phyloP scores from a whole-genome alignment of 2,888 invertebrate genomes.

The Ctenicera cuprea region DNA sequence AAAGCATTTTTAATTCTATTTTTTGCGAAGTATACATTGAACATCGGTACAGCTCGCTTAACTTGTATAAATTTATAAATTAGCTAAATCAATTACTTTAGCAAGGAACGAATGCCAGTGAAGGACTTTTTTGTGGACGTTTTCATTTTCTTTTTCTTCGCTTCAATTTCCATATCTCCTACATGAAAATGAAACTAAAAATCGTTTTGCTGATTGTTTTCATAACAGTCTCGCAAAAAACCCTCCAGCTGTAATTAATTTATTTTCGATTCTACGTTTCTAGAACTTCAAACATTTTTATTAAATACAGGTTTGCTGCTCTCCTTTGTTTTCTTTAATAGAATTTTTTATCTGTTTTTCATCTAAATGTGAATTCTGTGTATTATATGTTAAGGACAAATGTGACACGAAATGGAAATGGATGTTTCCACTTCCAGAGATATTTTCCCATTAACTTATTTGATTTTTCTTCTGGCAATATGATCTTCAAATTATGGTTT shows the following conservation, averaged over 20 bases:
- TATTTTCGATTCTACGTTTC: neutral
- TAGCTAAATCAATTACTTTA: slow-evolving; percentile 28
- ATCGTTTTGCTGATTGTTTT: slow-evolving; percentile 3
- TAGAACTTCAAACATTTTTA: neutral
- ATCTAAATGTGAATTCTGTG: no score
- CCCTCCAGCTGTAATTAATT: neutral
- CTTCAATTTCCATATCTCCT: neutral
- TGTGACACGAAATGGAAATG: no score
- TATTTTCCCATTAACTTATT: no score
- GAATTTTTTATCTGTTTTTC: no score
- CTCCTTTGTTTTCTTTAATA: no score
- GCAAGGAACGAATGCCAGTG: neutral
- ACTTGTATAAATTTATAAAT: slow-evolving; percentile 24
- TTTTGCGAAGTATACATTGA: neutral
- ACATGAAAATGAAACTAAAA: neutral
- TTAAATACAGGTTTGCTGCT: no score
- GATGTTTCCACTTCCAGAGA: no score
- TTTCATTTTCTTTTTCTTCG: slow-evolving; percentile 13
- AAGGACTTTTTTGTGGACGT: neutral
- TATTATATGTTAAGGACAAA: no score
- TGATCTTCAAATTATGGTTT: no score
- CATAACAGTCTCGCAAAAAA: neutral
- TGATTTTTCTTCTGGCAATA: no score
- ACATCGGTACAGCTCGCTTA: neutral
- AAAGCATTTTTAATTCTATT: neutral